Evolutionary conservation across 2,113 vertebrate genomes (phyloP).

Genomic region (Mohoua ochrocephala): DNA sequence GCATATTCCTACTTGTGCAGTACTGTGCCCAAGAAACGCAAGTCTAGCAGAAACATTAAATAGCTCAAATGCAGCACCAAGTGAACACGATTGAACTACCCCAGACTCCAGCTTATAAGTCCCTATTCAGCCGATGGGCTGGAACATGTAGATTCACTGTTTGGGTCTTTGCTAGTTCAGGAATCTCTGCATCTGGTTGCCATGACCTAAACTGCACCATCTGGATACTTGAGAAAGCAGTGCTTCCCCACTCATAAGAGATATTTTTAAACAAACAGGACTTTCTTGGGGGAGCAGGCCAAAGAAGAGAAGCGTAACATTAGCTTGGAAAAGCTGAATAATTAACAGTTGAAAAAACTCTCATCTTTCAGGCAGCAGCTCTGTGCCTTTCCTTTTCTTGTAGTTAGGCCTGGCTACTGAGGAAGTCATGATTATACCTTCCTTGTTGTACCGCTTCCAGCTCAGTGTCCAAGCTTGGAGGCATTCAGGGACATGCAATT

Average conservation of each 20-base stretch:
- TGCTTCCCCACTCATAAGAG: neutral
- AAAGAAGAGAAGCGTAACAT: neutral
- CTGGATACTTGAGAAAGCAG: conserved; percentile 25
- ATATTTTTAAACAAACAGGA: conserved; percentile 28
- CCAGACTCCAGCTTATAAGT: neutral
- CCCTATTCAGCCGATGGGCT: neutral
- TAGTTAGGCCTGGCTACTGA: neutral
- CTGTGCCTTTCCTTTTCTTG: neutral
- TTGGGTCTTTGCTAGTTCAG: neutral
- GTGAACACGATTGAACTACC: neutral
- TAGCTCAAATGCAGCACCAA: neutral
- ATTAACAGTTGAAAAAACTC: conserved; percentile 9
- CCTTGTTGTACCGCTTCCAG: neutral
- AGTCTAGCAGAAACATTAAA: neutral
- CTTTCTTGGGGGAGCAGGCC: neutral
- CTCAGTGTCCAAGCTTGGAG: neutral
- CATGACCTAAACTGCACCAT: conserved; percentile 27
- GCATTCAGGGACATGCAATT: conserved; percentile 33
- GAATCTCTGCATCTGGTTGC: conserved; percentile 12
- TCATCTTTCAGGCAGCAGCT: neutral
- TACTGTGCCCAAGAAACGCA: neutral
- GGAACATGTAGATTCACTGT: neutral
- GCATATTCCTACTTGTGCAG: neutral
- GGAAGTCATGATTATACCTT: conserved; percentile 44
- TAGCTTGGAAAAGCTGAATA: conserved; percentile 24